phyloP scores from a whole-genome alignment of 2,888 invertebrate species.

The Sphecodes monilicornis region DNA sequence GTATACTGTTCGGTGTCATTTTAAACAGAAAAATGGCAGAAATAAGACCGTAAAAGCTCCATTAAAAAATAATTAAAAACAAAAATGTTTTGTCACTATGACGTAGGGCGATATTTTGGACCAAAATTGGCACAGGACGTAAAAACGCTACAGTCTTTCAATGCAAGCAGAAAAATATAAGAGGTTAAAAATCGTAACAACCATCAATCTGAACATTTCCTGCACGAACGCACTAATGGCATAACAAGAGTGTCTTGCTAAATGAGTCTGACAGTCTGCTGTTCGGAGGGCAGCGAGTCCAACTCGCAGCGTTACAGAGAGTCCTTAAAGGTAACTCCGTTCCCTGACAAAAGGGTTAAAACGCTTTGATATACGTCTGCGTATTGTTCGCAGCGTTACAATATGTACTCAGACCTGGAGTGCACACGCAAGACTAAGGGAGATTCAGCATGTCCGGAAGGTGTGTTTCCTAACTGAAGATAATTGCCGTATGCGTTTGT shows the following conservation, averaged over 20 bases:
- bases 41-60: too few species aligned
- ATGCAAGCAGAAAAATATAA: too few species aligned
- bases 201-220: not conserved
- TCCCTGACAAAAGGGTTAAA: conserved; percentile 28
- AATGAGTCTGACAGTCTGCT: not conserved
- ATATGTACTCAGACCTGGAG: conserved; percentile 14
- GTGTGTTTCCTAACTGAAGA: conserved; percentile 32
- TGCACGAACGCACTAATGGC: not conserved
- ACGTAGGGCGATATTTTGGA: not conserved
- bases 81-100: not conserved
- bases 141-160: too few species aligned
- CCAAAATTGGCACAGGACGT: too few species aligned
- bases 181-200: not conserved
- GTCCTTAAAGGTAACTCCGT: not conserved
- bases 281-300: not conserved
- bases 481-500: conserved; percentile 51
- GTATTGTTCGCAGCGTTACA: conserved; percentile 27
- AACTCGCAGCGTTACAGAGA: not conserved
- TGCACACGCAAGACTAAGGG: not conserved
- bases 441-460: conserved; percentile 24
- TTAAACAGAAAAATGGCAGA: too few species aligned
- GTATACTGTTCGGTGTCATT: too few species aligned
- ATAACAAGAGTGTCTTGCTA: not conserved
- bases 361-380: conserved; percentile 25
- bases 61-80: not conserved